Evolutionary conservation across 2,113 vertebrate species (phyloP).

Genomic region (Psittacara wagleri): DNA sequence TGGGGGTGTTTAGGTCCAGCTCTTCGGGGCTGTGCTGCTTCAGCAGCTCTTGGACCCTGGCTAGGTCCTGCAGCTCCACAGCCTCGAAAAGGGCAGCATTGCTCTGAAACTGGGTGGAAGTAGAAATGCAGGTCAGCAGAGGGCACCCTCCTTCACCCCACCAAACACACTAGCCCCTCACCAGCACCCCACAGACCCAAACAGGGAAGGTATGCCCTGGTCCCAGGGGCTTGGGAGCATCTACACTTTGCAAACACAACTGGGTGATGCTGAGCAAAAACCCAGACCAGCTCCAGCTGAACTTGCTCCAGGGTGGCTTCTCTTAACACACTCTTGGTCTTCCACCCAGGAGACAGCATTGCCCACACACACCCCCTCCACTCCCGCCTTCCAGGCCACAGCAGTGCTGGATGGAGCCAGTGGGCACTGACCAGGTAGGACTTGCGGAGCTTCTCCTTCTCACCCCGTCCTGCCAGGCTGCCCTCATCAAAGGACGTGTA

Average conservation of each 20-base stretch:
- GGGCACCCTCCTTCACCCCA: not conserved
- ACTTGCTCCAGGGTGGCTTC: not conserved
- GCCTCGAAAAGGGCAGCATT: slow-evolving; percentile 88
- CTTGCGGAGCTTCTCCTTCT: slow-evolving; percentile 87
- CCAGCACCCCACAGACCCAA: not conserved
- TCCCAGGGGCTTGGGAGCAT: not conserved
- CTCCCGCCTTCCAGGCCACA: fast-evolving
- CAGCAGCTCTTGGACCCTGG: slow-evolving; percentile 85
- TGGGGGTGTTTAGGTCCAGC: slow-evolving; percentile 91
- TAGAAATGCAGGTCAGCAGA: fast-evolving
- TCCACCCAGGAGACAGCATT: not conserved
- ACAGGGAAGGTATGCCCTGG: not conserved
- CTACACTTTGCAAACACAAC: not conserved
- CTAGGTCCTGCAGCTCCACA: slow-evolving; percentile 89
- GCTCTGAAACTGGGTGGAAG: slow-evolving; percentile 80
- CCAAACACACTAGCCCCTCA: not conserved
- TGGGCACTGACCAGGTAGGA: slow-evolving; percentile 79
- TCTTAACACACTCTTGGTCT: not conserved
- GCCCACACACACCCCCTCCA: fast-evolving
- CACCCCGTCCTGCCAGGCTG: slow-evolving; percentile 74
- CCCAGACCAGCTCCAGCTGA: not conserved
- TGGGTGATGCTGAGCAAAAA: not conserved
- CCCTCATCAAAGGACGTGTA: slow-evolving; percentile 82
- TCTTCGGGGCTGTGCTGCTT: slow-evolving; percentile 88
- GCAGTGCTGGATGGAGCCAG: not conserved